phyloP scores from a whole-genome alignment of 2,113 vertebrate genomes.

The Alethe diademata region DNA sequence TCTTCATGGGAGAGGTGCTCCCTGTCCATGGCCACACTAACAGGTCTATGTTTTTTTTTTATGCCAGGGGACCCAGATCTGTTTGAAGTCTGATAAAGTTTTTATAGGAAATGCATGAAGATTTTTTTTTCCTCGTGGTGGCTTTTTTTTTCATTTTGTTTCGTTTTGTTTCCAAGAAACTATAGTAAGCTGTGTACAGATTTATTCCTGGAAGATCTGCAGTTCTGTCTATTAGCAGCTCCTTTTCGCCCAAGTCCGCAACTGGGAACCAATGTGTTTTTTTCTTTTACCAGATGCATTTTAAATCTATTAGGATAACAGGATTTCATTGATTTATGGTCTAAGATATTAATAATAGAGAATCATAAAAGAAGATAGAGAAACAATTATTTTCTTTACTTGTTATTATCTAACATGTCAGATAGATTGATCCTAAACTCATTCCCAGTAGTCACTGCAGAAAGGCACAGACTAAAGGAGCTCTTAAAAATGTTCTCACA shows the following conservation, averaged over 20 bases:
- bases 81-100: not conserved
- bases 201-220: not conserved
- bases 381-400: not conserved
- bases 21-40: not conserved
- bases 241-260: fast-evolving
- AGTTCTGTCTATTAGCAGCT: not conserved
- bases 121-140: not conserved
- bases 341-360: not conserved
- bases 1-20: not conserved
- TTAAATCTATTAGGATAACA: not conserved
- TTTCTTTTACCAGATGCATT: not conserved
- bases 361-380: not conserved
- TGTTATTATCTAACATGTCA: not conserved
- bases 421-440: not conserved
- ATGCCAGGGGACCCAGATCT: not conserved
- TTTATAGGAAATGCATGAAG: not conserved
- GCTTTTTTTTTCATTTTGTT: too few species aligned
- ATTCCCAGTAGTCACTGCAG: not conserved
- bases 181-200: not conserved
- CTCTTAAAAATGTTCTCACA: not conserved
- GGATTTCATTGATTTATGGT: not conserved
- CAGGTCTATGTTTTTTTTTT: not conserved
- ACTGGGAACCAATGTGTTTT: not conserved
- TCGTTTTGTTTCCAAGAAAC: not conserved
- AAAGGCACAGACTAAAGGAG: not conserved